Base-by-base conservation (phyloP, 2,113 vertebrate genomes). In the Neodontobutis hainanensis region DNA sequence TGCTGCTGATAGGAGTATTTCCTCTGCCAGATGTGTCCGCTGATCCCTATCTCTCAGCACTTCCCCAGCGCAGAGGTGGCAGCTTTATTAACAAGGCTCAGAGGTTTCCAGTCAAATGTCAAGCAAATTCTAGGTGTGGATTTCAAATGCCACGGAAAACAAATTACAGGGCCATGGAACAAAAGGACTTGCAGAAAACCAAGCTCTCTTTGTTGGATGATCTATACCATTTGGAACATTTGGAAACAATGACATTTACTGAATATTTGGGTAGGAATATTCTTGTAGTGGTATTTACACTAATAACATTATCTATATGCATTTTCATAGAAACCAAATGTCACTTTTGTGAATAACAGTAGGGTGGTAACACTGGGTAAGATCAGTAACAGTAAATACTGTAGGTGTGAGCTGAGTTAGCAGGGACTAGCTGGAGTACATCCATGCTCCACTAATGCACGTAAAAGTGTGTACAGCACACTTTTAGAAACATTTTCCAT, bases 1-100 rank as follows among this genome's bases (percentile, higher is more conserved):
- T 75, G 74, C 56, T 56, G 70, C 45, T 65, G 80, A 77, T 70
- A 70, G 66, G 46, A 70, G 48, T 60, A 73, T 83, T 83, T 85
- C 83, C 67, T 85, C 49, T 42, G 36, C 83, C 88, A 90, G 89
- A 90, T 87, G 83, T 89, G 83, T 83, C 82, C 82, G 76, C 67
- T 83, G 88, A 90, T 89, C 74, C 72, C 48, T 68, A 85, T 87
- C 88, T 67, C 64, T 64, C 69, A 73, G 64, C 63, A 68, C 56
- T 45, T 74, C 27, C 74, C 61, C 19, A 46, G 57, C 56, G 69
- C 15, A 44, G 10, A 69, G 48, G 35, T 34, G 8, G 65, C 12
- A 3, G 19, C 50, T 6, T 75, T 62, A 44, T 47, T 45, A 60
- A 36, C 12, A 8, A 8, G n/a, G 49, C 73, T 69, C 48, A 5